Evolutionary conservation across 2,888 invertebrate species (phyloP), one percentile per base, ranked within the genome.

Genomic region (Phrixothrix hirtus): DNA sequence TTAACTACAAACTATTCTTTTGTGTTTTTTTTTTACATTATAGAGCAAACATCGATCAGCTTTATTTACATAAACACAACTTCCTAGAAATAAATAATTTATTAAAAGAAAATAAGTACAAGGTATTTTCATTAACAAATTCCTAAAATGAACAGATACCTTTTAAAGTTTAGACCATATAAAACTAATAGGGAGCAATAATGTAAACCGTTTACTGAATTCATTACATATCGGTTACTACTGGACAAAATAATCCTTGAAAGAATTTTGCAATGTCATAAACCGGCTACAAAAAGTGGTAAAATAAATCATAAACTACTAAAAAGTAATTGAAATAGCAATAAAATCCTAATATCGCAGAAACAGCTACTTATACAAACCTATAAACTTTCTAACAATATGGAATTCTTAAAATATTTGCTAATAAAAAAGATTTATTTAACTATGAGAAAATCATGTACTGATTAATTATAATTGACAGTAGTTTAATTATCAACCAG

Each of bases 401-500:
- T 45, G n/a, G 25, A 45, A 51, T 51, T 51, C 51, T 36, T 51
- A 12, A 51, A 51, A 51, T 47, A 38, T 5, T 5, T 21, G 31
- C 14, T 30, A 42, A 42, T 30, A 51, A 44, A 44, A 39, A 32
- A 30, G 37, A 49, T 51, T 51, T 37, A 51, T 34, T 38, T 13
- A 15, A 27, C 12, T 39, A 39, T 30, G 12, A 34, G 51, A 52
- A 55, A 56, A 52, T 46, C 41, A 49, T 48, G 48, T 25, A 29
- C 16, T 53, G 61, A 69, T 68, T 67, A 68, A 68, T 68, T 68
- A 67, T 68, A 68, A 67, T 64, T 66, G 68, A 68, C 72, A 62
- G 72, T 73, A 73, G 74, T 72, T 64, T 72, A 71, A 73, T 73
- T 73, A 71, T 66, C 63, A 62, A 63, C 69, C 65, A 71, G 71